A percentile compares a stretch with the other conserved stretches of the same genome.
Conservation (phyloP, 2,888 invertebrate genomes). For the Hypsopygia costalis region DNA sequence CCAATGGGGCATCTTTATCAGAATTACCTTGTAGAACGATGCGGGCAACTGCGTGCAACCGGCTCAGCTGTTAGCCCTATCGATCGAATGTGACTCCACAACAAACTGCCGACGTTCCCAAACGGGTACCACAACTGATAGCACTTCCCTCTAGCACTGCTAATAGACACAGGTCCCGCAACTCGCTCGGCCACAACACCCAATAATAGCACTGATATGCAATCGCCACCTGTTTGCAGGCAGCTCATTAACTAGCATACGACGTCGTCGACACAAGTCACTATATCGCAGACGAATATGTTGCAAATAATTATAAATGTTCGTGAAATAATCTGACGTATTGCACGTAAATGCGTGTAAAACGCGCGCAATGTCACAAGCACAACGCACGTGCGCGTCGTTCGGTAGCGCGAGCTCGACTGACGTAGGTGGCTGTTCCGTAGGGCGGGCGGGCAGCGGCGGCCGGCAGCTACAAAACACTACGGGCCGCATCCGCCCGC, state of each 20-base stretch:
- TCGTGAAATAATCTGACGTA: conserved; percentile 23
- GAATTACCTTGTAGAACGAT: conserved; percentile 54
- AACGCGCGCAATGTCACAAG: conserved; percentile 19
- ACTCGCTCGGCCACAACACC: conserved; percentile 42
- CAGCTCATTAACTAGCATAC: conserved; percentile 23
- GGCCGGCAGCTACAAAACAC: conserved; percentile 47
- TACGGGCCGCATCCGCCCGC: conserved; percentile 64
- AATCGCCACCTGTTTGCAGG: conserved; percentile 59
- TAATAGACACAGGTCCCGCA: conserved; percentile 50
- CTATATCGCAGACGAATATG: conserved; percentile 9
- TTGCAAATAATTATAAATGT: conserved; percentile 8
- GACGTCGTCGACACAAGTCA: conserved; percentile 21
- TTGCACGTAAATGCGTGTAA: conserved; percentile 35
- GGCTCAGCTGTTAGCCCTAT: conserved; percentile 62
- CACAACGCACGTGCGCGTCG: conserved; percentile 31
- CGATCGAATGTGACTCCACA: conserved; percentile 49
- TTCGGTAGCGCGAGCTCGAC: conserved; percentile 49
- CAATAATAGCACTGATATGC: conserved; percentile 55
- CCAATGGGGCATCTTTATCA: conserved; percentile 31
- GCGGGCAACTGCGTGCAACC: conserved; percentile 46
- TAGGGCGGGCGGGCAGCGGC: conserved; percentile 37
- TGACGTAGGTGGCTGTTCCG: conserved; percentile 54
- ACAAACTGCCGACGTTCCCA: conserved; percentile 26
- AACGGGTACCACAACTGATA: conserved; percentile 38
- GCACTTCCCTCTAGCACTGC: conserved; percentile 43